Conservation (phyloP, 53 echinoderm and acorn worm genomes). For the Holothuria leucospilota region DNA sequence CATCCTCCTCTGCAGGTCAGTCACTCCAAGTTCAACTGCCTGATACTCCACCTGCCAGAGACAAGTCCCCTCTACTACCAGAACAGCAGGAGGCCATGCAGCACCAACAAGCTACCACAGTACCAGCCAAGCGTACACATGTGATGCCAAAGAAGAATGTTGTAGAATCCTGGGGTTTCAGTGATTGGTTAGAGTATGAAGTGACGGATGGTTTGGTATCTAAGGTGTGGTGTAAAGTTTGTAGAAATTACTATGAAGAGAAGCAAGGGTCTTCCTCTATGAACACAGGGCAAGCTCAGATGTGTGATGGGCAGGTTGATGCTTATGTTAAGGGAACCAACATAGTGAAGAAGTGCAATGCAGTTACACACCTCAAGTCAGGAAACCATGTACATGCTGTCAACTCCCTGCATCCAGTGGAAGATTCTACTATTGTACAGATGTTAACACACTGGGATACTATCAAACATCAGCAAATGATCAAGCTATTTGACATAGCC, state of each 20-base stretch:
- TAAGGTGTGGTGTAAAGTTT: constrained; percentile 50
- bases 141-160: neutral
- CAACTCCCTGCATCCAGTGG: constrained; percentile 6
- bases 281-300: constrained; percentile 45
- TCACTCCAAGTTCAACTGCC: neutral
- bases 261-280: constrained; percentile 1
- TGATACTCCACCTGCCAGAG: neutral
- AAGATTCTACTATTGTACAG: neutral
- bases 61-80: neutral
- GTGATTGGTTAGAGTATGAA: constrained; percentile 51
- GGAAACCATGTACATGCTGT: constrained; percentile 29
- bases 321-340: constrained; percentile 50
- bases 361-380: constrained; percentile 30
- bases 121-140: neutral
- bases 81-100: constrained; percentile 1
- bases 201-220: constrained; percentile 32
- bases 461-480: constrained; percentile 10
- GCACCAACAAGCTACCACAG: neutral
- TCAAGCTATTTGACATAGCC: constrained; percentile 50
- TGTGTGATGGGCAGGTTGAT: constrained; percentile 48
- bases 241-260: constrained; percentile 21
- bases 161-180: constrained; percentile 30
- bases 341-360: constrained; percentile 53
- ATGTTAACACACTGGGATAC: constrained; percentile 3
- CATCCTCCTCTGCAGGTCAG: constrained; percentile 1